Evolutionary conservation across 1,140 invertebrate species (phyloP).

Genomic region (Pseudomyrmex dendroicus): DNA sequence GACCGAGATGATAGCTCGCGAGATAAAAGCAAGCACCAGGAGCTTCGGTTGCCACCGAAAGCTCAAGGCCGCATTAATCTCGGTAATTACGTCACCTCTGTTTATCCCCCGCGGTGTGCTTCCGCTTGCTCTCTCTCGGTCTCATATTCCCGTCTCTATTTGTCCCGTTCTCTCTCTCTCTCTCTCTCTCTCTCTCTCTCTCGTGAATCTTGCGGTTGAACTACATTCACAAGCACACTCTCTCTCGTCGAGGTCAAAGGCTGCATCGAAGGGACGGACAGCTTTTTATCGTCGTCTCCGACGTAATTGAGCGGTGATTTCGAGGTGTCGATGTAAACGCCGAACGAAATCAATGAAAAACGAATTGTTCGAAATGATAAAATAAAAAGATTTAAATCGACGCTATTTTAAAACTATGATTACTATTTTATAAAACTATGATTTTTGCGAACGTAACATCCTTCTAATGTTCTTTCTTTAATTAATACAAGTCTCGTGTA

Average conservation of each 20-base stretch:
- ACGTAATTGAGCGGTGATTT: conserved; percentile 63
- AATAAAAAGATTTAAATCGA: not conserved
- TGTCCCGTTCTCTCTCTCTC: conserved; percentile 2
- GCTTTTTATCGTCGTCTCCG: conserved; percentile 65
- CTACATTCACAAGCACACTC: conserved; percentile 38
- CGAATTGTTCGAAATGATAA: not conserved
- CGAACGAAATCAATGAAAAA: conserved; percentile 32
- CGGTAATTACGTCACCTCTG: conserved; percentile 82
- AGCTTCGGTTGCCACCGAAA: conserved; percentile 76
- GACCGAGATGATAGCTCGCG: conserved; percentile 73
- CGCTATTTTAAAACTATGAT: too few relatives aligned
- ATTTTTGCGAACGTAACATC: too few relatives aligned
- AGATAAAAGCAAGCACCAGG: conserved; percentile 77
- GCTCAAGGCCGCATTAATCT: conserved; percentile 80
- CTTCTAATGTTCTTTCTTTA: not conserved
- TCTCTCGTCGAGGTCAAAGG: conserved; percentile 55
- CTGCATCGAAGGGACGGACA: conserved; percentile 52
- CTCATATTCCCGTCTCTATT: conserved; percentile 12
- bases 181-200: too few relatives aligned
- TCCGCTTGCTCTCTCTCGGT: conserved; percentile 41
- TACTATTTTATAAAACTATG: too few relatives aligned
- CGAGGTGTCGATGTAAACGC: conserved; percentile 53
- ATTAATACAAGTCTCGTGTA: conserved; percentile 21
- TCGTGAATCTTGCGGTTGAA: conserved; percentile 57
- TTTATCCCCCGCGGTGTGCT: conserved; percentile 72